Conservation (phyloP, 2,797 vertebrate genomes). For the Chaenodraco wilsoni region DNA sequence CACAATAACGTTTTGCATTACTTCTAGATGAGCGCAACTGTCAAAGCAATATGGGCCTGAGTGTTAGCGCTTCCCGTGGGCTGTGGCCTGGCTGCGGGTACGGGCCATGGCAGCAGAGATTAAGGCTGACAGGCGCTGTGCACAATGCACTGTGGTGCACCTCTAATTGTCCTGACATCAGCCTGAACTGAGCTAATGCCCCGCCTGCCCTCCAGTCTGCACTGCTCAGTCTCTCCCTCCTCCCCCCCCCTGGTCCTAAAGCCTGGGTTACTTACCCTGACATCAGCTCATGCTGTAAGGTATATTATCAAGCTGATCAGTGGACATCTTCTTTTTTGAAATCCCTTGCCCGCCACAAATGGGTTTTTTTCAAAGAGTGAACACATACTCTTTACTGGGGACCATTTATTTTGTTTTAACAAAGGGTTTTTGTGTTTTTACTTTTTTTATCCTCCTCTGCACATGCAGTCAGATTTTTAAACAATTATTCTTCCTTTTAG, state of each 20-base stretch:
- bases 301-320: constrained; percentile 24
- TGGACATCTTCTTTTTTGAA: neutral
- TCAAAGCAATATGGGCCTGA: constrained; percentile 95
- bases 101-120: constrained; percentile 87
- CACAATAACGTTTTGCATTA: constrained; percentile 96
- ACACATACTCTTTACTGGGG: constrained; percentile 16
- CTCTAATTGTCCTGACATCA: constrained; percentile 90
- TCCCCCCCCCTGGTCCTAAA: constrained; percentile 56
- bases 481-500: constrained; percentile 30
- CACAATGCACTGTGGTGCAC: constrained; percentile 83
- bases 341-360: neutral
- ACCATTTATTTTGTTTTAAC: constrained; percentile 41
- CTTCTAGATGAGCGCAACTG: constrained; percentile 97
- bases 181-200: constrained; percentile 87
- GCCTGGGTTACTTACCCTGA: constrained; percentile 49
- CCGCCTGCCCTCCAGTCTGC: constrained; percentile 71
- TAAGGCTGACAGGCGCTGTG: constrained; percentile 90
- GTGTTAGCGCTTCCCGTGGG: constrained; percentile 91
- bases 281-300: constrained; percentile 40
- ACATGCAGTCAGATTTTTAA: constrained; percentile 35
- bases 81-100: constrained; percentile 82
- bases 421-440: constrained; percentile 50
- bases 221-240: constrained; percentile 50
- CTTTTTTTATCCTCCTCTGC: constrained; percentile 22
- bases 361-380: constrained; percentile 29